Conservation (phyloP, 2,113 vertebrate genomes). For the Vimba vimba region DNA sequence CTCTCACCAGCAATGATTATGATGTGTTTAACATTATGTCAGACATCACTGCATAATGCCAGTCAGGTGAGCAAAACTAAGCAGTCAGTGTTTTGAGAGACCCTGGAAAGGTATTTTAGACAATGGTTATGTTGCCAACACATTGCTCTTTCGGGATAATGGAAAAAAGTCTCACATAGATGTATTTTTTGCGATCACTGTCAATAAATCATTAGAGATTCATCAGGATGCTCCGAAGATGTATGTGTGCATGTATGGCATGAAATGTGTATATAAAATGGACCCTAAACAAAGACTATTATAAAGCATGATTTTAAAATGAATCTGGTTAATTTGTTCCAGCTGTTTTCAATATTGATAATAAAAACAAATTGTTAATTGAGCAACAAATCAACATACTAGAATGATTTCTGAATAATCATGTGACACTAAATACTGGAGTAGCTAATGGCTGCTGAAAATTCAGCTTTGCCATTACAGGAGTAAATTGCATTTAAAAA, state of each 20-base stretch:
- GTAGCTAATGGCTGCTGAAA: not conserved
- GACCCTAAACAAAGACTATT: not conserved
- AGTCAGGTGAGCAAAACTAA: slow-evolving; percentile 71
- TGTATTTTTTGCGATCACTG: slow-evolving; percentile 58
- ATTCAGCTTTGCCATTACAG: not conserved
- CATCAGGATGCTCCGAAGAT: slow-evolving; percentile 41
- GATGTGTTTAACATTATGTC: slow-evolving; percentile 73
- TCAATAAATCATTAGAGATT: slow-evolving; percentile 67
- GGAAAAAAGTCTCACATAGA: slow-evolving; percentile 68
- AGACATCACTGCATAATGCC: slow-evolving; percentile 66
- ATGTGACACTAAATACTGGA: not conserved
- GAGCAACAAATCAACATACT: not conserved
- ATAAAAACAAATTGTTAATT: not conserved
- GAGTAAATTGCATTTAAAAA: not conserved
- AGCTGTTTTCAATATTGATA: not conserved
- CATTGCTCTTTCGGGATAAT: slow-evolving; percentile 73
- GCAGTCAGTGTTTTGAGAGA: slow-evolving; percentile 72
- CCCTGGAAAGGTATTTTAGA: slow-evolving; percentile 72
- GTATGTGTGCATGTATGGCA: not conserved
- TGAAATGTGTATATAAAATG: not conserved
- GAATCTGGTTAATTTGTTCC: too few relatives aligned
- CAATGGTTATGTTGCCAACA: slow-evolving; percentile 75
- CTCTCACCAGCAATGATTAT: slow-evolving; percentile 49
- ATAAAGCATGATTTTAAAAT: not conserved
- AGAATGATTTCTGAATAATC: not conserved